Base-by-base conservation (phyloP, 2,113 vertebrate genomes). In the Xyrauchen texanus region DNA sequence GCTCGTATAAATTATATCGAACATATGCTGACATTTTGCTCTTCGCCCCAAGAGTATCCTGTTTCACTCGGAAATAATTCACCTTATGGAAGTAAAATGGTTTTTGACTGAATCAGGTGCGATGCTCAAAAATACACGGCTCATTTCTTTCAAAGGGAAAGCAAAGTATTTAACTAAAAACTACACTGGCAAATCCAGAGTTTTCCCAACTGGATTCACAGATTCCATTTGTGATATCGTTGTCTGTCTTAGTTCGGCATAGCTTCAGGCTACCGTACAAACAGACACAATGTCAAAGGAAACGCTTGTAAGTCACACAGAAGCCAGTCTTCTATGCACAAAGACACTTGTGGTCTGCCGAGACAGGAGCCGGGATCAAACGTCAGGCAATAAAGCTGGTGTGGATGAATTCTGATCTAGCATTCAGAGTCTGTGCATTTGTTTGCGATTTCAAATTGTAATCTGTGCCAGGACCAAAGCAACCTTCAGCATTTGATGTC, bases 251-350 rank as follows among this genome's bases (percentile, higher is more conserved):
- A 49, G 52, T 76, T 69, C 15, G 16, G 68, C 34, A 57, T 70
- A 57, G 71, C 71, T 68, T 11, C 45, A 52, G 77, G 77, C 71
- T 70, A 53, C 66, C 21, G 68, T 65, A 73, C 68, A 72, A 72
- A 73, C 60, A 73, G 52, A 65, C 58, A 51, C 57, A 42, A 58
- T 51, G 47, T 72, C 69, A 67, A 44, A 60, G 45, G 5, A 49
- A 58, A 68, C 5, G 16, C 10, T 15, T 34, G 42, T 72, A 68
- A 81, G 63, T 74, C 75, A 77, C 47, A 61, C 52, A 46, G 44
- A 9, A 49, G 15, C 44, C 10, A 45, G 47, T 34, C 45, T 74
- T 69, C 42, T 13, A 67, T 69, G 60, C 67, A 70, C 49, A 55
- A 63, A 21, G 45, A 65, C 11, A 76, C 46, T 57, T 9, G 8